Base-by-base conservation (phyloP, 1,140 invertebrate species). In the Paraescarpia echinospica region DNA sequence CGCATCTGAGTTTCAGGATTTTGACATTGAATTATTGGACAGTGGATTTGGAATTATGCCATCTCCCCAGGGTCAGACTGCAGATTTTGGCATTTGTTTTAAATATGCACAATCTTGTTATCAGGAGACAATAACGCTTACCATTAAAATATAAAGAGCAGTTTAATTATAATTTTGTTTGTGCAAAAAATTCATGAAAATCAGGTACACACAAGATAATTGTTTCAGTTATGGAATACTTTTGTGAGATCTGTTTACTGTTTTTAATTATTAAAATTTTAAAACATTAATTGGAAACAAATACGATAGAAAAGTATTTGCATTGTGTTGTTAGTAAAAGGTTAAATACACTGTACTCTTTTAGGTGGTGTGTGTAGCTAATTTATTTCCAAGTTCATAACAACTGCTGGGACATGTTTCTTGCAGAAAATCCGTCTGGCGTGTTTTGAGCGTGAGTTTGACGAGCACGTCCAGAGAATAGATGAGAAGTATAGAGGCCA, bases 381-480 rank as follows among this genome's bases (percentile, higher is more conserved):
- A 6, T 77, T 77, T 77, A 77, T 14, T 77, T 77, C 22, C 27
- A 31, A 77, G 2, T 77, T 31, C 59, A 14, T 77, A 27, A 31
- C 59, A 22, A 77, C 59, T 31, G 27, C 59, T 77, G 59, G 27
- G 8, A 31, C 59, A 77, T 77, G 59, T 77, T 77, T 77, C 59
- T 31, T 4, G 59, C 94, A 96, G 95, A 95, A 95, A 95, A 94
- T 95, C 1, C 93, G 93, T 31, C 92, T 96, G 89, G 90, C 94
- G 91, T 94, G 94, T 9, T 95, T 94, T 94, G 95, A 96, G 91
- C 94, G 95, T 91, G 93, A 94, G 89, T 96, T 96, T 94, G 93
- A 95, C 27, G 94, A 95, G 18, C 95, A 95, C 92, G 95, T 96
- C 8, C 93, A 94, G 35, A 94, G 94, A 90, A 94, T 96, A 1